Evolutionary conservation across 2,797 vertebrate genomes (phyloP).

Genomic region (Lepilemur septentrionalis): DNA sequence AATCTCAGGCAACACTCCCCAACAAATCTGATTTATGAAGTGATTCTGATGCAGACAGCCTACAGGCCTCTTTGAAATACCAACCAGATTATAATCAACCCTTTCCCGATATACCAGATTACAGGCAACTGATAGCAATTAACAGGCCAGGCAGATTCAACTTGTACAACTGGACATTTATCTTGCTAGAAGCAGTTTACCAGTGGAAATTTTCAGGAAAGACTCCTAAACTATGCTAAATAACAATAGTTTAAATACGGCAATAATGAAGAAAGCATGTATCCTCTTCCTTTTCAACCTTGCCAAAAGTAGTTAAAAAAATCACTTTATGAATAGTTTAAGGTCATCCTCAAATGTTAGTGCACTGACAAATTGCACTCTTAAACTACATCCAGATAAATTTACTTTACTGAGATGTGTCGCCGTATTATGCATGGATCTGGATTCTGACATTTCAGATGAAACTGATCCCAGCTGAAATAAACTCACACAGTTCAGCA

Average conservation of each 20-base stretch:
- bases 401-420: neutral
- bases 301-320: neutral
- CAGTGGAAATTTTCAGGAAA: neutral
- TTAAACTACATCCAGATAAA: neutral
- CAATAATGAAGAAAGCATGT: neutral
- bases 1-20: neutral
- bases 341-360: neutral
- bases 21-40: neutral
- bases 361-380: neutral
- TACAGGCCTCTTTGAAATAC: conserved; percentile 17
- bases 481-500: neutral
- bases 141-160: neutral
- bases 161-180: neutral
- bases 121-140: neutral
- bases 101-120: neutral
- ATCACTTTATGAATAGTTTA: neutral
- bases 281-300: neutral
- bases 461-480: neutral
- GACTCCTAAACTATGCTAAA: neutral
- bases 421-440: neutral
- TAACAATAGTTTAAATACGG: neutral
- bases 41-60: neutral
- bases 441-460: neutral
- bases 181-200: conserved; percentile 8
- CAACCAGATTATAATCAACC: neutral